phyloP scores from a whole-genome alignment of 2,888 invertebrate genomes.

The Aphelenchoides bicaudatus region DNA sequence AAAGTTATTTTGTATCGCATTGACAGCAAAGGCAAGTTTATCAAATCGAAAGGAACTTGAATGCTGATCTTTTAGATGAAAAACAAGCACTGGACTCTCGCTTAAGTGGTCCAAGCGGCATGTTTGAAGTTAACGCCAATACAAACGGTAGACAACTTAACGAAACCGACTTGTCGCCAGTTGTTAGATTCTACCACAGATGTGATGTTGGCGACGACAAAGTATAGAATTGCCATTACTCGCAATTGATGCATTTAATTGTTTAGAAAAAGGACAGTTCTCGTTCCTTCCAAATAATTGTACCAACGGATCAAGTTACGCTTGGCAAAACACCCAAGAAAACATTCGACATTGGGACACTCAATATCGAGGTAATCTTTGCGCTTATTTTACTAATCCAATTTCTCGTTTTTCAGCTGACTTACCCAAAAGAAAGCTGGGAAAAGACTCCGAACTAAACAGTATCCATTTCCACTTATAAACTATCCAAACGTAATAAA shows the following conservation, averaged over 20 bases:
- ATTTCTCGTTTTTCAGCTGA: conserved; percentile 8
- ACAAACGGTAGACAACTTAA: conserved; percentile 28
- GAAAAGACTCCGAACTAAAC: background rate
- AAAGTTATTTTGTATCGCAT: conserved; percentile 20
- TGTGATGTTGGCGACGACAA: conserved; percentile 27
- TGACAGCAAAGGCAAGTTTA: conserved; percentile 16
- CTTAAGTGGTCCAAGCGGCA: conserved; percentile 19
- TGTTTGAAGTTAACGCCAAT: conserved; percentile 30
- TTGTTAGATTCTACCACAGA: conserved; percentile 29
- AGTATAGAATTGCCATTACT: conserved; percentile 8
- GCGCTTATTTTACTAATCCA: no score
- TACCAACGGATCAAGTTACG: conserved; percentile 15
- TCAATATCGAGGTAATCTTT: conserved; percentile 26
- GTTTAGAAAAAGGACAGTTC: conserved; percentile 12
- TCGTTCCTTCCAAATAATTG: conserved; percentile 17
- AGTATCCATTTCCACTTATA: background rate
- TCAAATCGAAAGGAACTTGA: conserved; percentile 17
- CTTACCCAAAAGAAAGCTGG: conserved; percentile 9
- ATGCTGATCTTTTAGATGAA: conserved; percentile 7
- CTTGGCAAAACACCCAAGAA: conserved; percentile 24
- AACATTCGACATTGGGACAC: conserved; percentile 28
- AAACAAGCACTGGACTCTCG: conserved; percentile 27
- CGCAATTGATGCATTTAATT: background rate
- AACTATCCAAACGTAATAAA: background rate
- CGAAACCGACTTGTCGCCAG: conserved; percentile 27